Conservation (phyloP, 92 coral and sea anemone species). For the Siderastrea radians region DNA sequence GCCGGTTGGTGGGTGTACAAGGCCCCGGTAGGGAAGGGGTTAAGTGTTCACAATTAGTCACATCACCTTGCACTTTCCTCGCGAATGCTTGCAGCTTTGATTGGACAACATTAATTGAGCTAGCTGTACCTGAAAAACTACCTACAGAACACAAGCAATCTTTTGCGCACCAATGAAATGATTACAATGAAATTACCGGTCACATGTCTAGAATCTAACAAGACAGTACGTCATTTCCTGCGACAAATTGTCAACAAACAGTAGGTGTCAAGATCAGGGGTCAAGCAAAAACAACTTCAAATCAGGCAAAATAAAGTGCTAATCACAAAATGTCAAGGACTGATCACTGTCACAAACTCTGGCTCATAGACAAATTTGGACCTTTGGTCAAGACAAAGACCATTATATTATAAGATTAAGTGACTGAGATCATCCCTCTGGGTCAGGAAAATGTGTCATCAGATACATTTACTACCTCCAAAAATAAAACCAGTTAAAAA, state of each 20-base stretch:
- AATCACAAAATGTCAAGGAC: neutral
- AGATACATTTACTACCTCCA: too few relatives aligned
- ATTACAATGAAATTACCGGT: constrained; percentile 1
- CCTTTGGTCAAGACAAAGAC: neutral
- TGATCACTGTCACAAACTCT: neutral
- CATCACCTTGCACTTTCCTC: too few relatives aligned
- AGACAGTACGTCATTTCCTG: neutral
- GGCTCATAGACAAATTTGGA: neutral
- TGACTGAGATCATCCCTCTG: too few relatives aligned
- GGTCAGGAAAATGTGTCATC: too few relatives aligned
- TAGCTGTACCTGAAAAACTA: neutral
- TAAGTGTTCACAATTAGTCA: too few relatives aligned
- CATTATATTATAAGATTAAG: too few relatives aligned
- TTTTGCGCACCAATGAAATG: neutral
- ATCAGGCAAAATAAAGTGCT: neutral
- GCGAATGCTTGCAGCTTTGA: too few relatives aligned
- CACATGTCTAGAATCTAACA: neutral
- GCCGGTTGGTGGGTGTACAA: too few relatives aligned
- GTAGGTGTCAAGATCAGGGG: constrained; percentile 14
- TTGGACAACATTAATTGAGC: too few relatives aligned
- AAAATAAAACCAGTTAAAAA: too few relatives aligned
- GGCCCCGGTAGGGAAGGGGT: too few relatives aligned
- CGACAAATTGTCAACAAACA: neutral
- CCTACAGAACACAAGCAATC: neutral
- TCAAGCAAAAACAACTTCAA: neutral